A percentile compares a stretch with the other conserved stretches of the same genome.
Evolutionary conservation across 2,888 invertebrate genomes (phyloP).

Genomic region (Ceraclea dissimilis): DNA sequence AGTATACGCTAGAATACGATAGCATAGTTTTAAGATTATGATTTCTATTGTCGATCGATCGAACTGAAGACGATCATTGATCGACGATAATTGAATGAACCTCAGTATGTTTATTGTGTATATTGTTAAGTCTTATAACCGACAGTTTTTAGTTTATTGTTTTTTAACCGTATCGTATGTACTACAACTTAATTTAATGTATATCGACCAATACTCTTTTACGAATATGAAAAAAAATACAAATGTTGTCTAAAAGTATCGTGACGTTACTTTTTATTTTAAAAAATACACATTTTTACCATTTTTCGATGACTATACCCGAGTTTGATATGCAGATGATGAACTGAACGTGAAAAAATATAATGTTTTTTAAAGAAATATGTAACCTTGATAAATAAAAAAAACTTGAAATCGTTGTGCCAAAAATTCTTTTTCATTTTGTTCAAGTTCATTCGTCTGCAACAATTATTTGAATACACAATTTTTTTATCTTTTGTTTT

Average conservation of each 20-base stretch:
- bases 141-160: not conserved
- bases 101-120: constrained; percentile 24
- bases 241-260: not conserved
- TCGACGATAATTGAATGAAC: constrained; percentile 11
- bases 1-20: constrained; percentile 26
- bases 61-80: too few relatives aligned
- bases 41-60: too few relatives aligned
- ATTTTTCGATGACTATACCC: too few relatives aligned
- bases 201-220: constrained; percentile 26
- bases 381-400: not conserved
- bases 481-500: too few relatives aligned
- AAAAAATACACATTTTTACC: too few relatives aligned
- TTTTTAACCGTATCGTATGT: not conserved
- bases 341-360: too few relatives aligned
- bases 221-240: not conserved
- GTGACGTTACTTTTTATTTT: too few relatives aligned
- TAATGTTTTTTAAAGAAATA: constrained; percentile 13
- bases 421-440: too few relatives aligned
- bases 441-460: too few relatives aligned
- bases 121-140: constrained; percentile 20
- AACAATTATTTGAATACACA: too few relatives aligned
- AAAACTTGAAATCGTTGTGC: too few relatives aligned
- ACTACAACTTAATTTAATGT: constrained; percentile 17
- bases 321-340: too few relatives aligned
- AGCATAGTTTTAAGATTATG: constrained; percentile 12